A percentile compares a stretch with the other conserved stretches of the same genome.
phyloP scores from a whole-genome alignment of 2,113 vertebrate genomes.

The Epinephelus cyanopodus region DNA sequence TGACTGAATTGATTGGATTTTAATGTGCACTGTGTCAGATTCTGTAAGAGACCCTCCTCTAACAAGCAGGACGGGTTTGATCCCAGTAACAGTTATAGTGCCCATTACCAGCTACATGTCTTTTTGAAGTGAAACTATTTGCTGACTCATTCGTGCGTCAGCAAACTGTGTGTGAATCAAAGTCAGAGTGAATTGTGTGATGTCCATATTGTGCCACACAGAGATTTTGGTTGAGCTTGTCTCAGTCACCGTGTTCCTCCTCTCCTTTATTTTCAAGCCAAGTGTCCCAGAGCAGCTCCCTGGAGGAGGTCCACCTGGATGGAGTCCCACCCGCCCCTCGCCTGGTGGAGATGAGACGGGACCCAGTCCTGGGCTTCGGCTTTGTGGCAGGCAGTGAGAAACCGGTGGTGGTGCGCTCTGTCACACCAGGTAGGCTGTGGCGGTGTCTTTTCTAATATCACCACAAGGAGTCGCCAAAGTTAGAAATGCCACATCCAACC shows the following conservation, averaged over 20 bases:
- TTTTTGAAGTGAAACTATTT: slow-evolving; percentile 11
- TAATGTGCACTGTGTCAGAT: slow-evolving; percentile 27
- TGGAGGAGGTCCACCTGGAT: slow-evolving; percentile 94
- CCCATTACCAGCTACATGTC: slow-evolving; percentile 14
- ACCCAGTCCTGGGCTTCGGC: slow-evolving; percentile 96
- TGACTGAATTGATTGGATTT: slow-evolving; percentile 26
- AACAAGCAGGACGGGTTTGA: neutral
- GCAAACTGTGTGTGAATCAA: slow-evolving; percentile 1
- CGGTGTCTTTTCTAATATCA: neutral
- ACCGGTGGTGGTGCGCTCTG: slow-evolving; percentile 96
- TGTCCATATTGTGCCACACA: neutral
- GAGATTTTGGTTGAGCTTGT: neutral
- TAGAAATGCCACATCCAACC: neutral
- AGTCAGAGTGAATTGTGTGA: neutral
- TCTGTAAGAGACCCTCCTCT: neutral
- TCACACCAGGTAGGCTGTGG: slow-evolving; percentile 88
- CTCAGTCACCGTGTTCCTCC: neutral
- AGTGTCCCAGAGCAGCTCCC: slow-evolving; percentile 92
- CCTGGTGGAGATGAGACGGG: slow-evolving; percentile 95
- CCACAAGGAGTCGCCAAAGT: neutral
- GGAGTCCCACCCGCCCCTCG: slow-evolving; percentile 91
- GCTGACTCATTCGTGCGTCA: slow-evolving; percentile 41
- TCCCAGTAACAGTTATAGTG: neutral
- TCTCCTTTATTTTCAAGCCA: slow-evolving; percentile 82
- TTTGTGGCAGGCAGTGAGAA: slow-evolving; percentile 99